Percentiles rank a stretch among this genome's conserved stretches.
phyloP scores from a whole-genome alignment of 2,797 vertebrate species.

The Characodon lateralis region DNA sequence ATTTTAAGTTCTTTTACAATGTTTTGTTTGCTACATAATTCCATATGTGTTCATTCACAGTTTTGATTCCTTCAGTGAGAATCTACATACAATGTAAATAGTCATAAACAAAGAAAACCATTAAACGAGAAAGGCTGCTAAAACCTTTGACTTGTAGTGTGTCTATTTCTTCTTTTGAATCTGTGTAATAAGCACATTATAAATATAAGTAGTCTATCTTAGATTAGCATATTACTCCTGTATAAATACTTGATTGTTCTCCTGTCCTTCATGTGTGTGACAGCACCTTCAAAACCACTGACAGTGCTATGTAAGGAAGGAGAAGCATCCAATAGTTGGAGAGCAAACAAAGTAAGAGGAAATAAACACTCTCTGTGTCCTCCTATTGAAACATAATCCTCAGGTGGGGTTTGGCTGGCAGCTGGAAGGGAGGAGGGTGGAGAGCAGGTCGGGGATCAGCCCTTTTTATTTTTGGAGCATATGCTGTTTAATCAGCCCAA shows the following conservation, averaged over 20 bases:
- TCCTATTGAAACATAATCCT: constrained; percentile 77
- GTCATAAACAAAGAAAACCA: no score
- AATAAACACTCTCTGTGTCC: constrained; percentile 59
- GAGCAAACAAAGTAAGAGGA: constrained; percentile 66
- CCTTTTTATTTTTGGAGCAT: constrained; percentile 48
- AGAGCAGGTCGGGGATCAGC: constrained; percentile 52
- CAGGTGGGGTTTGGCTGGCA: constrained; percentile 73
- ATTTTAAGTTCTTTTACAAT: no score
- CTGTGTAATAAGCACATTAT: not conserved
- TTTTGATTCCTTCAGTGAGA: no score
- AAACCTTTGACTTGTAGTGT: no score
- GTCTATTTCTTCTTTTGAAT: not conserved
- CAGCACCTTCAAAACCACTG: constrained; percentile 40
- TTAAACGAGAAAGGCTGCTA: no score
- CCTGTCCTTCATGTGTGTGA: constrained; percentile 33
- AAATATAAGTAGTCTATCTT: not conserved
- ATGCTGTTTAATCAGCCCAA: constrained; percentile 30
- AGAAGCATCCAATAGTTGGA: constrained; percentile 30
- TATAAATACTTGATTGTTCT: constrained; percentile 1
- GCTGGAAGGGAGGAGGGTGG: constrained; percentile 41
- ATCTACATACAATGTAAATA: no score
- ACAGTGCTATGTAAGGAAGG: constrained; percentile 28
- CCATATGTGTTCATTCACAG: no score
- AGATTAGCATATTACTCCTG: not conserved
- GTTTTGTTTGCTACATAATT: no score